phyloP scores from a whole-genome alignment of 2,888 invertebrate species.

The Agrotis ipsilon region DNA sequence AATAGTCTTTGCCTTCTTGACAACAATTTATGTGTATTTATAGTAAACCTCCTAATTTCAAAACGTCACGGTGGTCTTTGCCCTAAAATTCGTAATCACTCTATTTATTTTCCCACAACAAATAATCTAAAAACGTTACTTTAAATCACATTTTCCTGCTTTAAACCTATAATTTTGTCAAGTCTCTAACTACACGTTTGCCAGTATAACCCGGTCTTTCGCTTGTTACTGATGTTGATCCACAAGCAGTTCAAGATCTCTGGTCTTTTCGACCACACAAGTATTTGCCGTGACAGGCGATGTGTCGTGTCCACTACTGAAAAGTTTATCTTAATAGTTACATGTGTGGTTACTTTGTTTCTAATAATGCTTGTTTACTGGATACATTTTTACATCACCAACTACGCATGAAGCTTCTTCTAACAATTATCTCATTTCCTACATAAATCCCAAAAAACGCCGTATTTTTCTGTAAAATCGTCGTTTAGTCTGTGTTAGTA shows the following conservation, averaged over 20 bases:
- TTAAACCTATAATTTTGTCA: slow-evolving; percentile 80
- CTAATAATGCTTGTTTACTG: slow-evolving; percentile 27
- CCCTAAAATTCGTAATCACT: slow-evolving; percentile 66
- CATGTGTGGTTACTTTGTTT: slow-evolving; percentile 41
- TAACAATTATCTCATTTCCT: too few species aligned
- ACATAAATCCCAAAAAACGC: not conserved
- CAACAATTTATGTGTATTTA: slow-evolving; percentile 11
- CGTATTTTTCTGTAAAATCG: too few species aligned
- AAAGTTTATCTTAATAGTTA: slow-evolving; percentile 60
- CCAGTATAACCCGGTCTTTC: slow-evolving; percentile 67
- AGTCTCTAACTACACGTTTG: slow-evolving; percentile 61
- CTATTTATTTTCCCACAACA: slow-evolving; percentile 74
- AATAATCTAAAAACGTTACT: slow-evolving; percentile 72
- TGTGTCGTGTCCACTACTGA: slow-evolving; percentile 67
- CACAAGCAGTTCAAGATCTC: slow-evolving; percentile 60
- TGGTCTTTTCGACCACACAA: slow-evolving; percentile 79
- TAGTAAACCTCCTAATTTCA: not conserved
- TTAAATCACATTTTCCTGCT: slow-evolving; percentile 80
- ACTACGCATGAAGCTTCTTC: not conserved
- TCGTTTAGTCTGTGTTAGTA: too few species aligned
- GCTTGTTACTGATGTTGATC: slow-evolving; percentile 37
- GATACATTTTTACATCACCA: slow-evolving; percentile 1
- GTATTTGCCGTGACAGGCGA: slow-evolving; percentile 74
- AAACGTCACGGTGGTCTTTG: slow-evolving; percentile 54
- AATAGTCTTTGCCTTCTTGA: not conserved